These are phyloP conservation scores for Mormyrus proboscirostris DNA, from an alignment of 2,797 vertebrate species.

Conservation along the genomic window DNA sequence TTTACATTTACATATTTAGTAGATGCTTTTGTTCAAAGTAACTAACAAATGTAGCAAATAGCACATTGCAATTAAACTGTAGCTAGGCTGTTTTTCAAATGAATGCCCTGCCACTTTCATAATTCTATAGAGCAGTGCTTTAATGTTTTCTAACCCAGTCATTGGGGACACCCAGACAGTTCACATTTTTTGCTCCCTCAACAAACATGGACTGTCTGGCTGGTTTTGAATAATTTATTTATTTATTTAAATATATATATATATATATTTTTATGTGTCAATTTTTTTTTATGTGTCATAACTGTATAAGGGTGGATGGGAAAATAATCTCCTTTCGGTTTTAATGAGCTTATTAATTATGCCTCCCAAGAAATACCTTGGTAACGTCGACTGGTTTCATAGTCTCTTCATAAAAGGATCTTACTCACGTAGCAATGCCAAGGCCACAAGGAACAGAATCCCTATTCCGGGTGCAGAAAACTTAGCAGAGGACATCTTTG, in stretches of 20 bases:
- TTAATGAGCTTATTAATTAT: neutral
- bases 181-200: neutral
- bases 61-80: neutral
- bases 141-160: neutral
- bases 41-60: neutral
- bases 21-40: neutral
- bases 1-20: neutral
- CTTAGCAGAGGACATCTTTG: neutral
- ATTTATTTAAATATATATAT: too few relatives aligned
- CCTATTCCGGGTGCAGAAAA: slow-evolving; percentile 15
- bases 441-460: slow-evolving; percentile 27
- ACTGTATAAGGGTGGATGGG: neutral
- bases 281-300: too few relatives aligned
- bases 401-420: neutral
- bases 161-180: neutral
- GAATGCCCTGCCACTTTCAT: neutral
- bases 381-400: neutral
- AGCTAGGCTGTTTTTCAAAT: neutral
- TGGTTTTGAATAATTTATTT: neutral
- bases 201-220: neutral
- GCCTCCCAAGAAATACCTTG: neutral
- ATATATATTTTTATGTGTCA: neutral
- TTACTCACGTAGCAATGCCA: slow-evolving; percentile 45
- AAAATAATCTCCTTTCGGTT: neutral
- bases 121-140: neutral